Conservation (phyloP, 2,797 vertebrate species). For the Sebastolobus altivelis region DNA sequence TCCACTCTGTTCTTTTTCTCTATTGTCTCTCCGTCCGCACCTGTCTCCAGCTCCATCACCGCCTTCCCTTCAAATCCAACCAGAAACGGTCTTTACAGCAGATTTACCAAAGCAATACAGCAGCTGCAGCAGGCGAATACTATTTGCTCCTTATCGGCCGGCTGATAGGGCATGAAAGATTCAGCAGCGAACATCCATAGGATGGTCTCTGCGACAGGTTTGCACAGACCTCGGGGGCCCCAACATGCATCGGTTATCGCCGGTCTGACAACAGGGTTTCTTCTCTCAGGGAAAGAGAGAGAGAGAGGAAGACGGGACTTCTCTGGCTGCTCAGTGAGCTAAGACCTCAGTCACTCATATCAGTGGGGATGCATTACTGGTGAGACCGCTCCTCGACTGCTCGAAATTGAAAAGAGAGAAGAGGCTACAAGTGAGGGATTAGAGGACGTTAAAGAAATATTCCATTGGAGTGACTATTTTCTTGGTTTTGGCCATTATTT, state of each 20-base stretch:
- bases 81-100: constrained; percentile 48
- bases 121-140: constrained; percentile 50
- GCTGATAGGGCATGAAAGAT: constrained; percentile 63
- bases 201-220: constrained; percentile 40
- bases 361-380: constrained; percentile 58
- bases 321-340: constrained; percentile 51
- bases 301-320: constrained; percentile 30
- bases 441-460: constrained; percentile 8
- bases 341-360: constrained; percentile 58
- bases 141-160: constrained; percentile 69
- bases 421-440: constrained; percentile 20
- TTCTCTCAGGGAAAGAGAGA: constrained; percentile 26
- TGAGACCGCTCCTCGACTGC: constrained; percentile 52
- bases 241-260: constrained; percentile 54
- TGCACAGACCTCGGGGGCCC: constrained; percentile 48
- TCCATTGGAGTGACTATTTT: background rate
- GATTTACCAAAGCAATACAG: constrained; percentile 56
- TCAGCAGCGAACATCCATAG: constrained; percentile 54
- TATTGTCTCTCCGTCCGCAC: background rate
- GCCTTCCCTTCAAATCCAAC: constrained; percentile 30
- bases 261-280: constrained; percentile 58
- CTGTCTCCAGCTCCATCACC: constrained; percentile 11
- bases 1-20: background rate
- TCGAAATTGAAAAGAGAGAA: constrained; percentile 32
- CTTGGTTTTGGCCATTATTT: background rate